Conservation (phyloP, 2,888 invertebrate species). For the Drosophila rellima region DNA sequence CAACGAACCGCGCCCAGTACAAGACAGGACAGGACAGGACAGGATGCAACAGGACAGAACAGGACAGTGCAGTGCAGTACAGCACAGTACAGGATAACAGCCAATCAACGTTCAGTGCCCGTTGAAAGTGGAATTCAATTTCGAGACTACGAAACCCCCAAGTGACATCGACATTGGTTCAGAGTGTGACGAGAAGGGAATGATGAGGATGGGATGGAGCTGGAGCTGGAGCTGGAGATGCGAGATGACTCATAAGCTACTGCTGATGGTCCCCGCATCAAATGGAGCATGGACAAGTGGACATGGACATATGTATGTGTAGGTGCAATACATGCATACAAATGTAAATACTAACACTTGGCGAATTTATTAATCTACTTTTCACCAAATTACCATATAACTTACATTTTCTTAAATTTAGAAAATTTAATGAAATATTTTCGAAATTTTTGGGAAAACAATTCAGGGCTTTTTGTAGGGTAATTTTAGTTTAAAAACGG, state of each 20-base stretch:
- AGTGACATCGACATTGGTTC: constrained; percentile 48
- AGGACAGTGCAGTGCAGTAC: constrained; percentile 10
- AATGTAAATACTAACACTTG: neutral
- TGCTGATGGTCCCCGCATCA: constrained; percentile 8
- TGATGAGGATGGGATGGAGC: constrained; percentile 18
- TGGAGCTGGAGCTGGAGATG: constrained; percentile 4
- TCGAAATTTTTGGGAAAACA: too few species aligned
- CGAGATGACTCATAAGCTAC: constrained; percentile 51
- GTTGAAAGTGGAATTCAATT: constrained; percentile 69
- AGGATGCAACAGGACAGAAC: constrained; percentile 7
- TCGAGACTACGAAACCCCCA: constrained; percentile 46
- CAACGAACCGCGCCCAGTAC: constrained; percentile 33
- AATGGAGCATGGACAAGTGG: constrained; percentile 16
- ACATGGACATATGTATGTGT: constrained; percentile 19
- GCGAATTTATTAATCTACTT: too few species aligned
- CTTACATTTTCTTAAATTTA: too few species aligned
- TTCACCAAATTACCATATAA: too few species aligned
- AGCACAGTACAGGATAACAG: constrained; percentile 19
- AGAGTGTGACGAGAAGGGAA: constrained; percentile 11
- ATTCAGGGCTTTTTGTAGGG: too few species aligned
- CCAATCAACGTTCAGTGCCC: constrained; percentile 38
- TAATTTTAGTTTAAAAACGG: too few species aligned
- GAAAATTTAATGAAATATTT: too few species aligned
- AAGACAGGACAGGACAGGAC: constrained; percentile 6
- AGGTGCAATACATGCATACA: neutral